Percentiles rank a stretch among this genome's conserved stretches.
These are phyloP conservation scores for Porites cylindrica DNA, from an alignment of 92 coral and sea anemone genomes.

Conservation along the genomic window DNA sequence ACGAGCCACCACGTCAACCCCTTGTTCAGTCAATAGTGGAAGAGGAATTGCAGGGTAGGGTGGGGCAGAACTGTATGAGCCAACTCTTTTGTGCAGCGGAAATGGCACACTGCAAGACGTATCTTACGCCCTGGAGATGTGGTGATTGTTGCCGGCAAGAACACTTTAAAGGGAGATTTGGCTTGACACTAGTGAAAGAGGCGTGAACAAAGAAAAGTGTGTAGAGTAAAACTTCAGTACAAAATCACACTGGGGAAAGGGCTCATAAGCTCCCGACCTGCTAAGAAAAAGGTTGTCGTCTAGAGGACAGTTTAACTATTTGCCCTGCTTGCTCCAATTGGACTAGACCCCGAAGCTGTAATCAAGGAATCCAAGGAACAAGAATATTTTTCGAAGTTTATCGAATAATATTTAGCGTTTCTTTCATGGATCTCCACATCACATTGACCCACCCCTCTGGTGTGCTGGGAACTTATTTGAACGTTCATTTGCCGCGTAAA, in stretches of 20 bases:
- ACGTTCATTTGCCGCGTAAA: neutral
- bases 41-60: constrained; percentile 51
- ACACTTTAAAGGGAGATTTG: constrained; percentile 62
- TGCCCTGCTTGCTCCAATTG: constrained; percentile 57
- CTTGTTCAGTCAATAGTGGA: constrained; percentile 26
- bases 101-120: constrained; percentile 60
- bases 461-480: neutral
- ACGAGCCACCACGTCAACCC: constrained; percentile 17
- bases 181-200: constrained; percentile 64
- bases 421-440: constrained; percentile 31
- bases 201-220: constrained; percentile 72
- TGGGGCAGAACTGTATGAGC: constrained; percentile 75
- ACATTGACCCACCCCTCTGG: constrained; percentile 25
- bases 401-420: too few species aligned
- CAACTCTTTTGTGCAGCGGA: constrained; percentile 58
- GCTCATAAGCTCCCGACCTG: constrained; percentile 46
- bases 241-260: constrained; percentile 35
- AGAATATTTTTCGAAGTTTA: too few species aligned
- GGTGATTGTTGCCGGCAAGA: constrained; percentile 72
- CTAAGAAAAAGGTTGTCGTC: constrained; percentile 30
- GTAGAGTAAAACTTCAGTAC: constrained; percentile 65
- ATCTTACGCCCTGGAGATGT: constrained; percentile 73
- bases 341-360: constrained; percentile 43
- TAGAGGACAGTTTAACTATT: constrained; percentile 56
- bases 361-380: neutral